phyloP scores from a whole-genome alignment of 2,113 vertebrate genomes.

The Oxyruncus cristatus region DNA sequence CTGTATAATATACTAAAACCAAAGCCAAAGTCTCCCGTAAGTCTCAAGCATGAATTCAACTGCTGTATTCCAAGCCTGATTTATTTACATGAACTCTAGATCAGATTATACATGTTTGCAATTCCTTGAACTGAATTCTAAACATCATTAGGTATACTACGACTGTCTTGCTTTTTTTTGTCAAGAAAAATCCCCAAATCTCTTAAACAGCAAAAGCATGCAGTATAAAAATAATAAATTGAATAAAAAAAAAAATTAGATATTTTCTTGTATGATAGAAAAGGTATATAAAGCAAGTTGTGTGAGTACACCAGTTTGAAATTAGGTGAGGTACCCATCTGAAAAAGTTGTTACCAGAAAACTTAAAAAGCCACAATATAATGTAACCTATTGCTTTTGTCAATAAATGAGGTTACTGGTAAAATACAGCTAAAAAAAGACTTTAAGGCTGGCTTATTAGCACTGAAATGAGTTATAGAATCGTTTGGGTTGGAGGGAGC shows the following conservation, averaged over 20 bases:
- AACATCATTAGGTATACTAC: neutral
- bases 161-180: accelerated
- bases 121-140: neutral
- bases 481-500: neutral
- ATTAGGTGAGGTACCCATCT: neutral
- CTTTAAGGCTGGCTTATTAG: neutral
- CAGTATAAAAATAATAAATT: neutral
- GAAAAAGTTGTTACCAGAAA: neutral
- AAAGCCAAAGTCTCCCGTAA: neutral
- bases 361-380: neutral
- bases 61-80: neutral
- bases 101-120: neutral
- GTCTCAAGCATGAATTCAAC: neutral
- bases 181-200: neutral
- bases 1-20: neutral
- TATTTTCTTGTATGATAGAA: neutral
- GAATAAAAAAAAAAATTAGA: neutral
- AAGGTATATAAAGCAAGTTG: neutral
- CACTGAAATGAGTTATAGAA: neutral
- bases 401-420: neutral
- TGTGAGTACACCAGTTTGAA: neutral
- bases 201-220: neutral
- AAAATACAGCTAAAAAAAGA: neutral
- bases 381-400: neutral
- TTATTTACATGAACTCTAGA: neutral